Conservation (phyloP, 2,113 vertebrate genomes). For the Sturnus vulgaris region DNA sequence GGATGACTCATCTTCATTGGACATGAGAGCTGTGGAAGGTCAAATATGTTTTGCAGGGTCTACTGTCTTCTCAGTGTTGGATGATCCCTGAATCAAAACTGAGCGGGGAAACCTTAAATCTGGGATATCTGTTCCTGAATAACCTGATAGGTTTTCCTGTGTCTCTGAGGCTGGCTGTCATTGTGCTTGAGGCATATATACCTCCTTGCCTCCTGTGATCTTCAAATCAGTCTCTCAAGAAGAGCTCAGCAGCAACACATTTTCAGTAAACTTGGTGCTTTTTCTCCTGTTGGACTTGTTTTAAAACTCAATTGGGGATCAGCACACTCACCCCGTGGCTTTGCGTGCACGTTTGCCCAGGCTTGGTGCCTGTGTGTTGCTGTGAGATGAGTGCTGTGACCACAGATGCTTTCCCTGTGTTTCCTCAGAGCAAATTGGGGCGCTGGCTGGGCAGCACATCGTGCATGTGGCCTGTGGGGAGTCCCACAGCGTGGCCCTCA, state of each 20-base stretch:
- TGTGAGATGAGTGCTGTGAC: neutral
- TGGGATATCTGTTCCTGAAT: neutral
- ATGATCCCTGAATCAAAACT: neutral
- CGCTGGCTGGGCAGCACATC: slow-evolving; percentile 89
- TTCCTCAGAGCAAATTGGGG: slow-evolving; percentile 82
- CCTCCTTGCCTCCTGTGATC: neutral
- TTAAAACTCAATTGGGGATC: neutral
- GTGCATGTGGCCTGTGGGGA: slow-evolving; percentile 85
- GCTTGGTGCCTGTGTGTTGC: neutral
- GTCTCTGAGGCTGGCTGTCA: neutral
- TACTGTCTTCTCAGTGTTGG: neutral
- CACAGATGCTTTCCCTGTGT: neutral
- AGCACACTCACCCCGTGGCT: neutral
- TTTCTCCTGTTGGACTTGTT: neutral
- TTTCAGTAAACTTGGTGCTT: neutral
- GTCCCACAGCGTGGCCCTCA: slow-evolving; percentile 88
- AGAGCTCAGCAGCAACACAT: neutral
- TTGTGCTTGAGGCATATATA: neutral
- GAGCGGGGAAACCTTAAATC: neutral
- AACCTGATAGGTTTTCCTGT: neutral
- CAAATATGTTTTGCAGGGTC: neutral
- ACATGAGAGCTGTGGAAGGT: neutral
- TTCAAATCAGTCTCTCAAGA: neutral
- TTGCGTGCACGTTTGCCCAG: fast-evolving
- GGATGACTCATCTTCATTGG: neutral